Percentiles rank a stretch among this genome's conserved stretches.
Conservation (phyloP, 1,140 invertebrate genomes). For the Musca domestica region DNA sequence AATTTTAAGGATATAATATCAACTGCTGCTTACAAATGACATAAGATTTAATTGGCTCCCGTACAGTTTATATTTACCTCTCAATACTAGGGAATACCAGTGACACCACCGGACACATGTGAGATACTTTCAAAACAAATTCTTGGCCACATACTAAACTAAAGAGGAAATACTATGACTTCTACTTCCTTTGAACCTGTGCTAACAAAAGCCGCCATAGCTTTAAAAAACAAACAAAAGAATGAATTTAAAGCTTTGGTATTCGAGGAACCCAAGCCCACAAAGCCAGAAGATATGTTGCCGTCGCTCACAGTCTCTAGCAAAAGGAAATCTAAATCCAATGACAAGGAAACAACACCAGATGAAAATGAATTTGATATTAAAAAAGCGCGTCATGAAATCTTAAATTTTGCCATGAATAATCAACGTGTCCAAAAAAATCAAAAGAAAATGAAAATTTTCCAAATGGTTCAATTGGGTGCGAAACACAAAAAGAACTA, state of each 20-base stretch:
- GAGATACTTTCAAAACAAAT: neutral
- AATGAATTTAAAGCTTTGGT: constrained; percentile 46
- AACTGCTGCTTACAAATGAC: no score
- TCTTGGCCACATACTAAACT: neutral
- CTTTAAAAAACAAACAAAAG: constrained; percentile 28
- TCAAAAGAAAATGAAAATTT: constrained; percentile 61
- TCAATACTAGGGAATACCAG: no score
- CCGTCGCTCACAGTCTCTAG: neutral
- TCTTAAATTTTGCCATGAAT: constrained; percentile 64
- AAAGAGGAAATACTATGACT: constrained; percentile 1
- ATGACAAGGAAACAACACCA: constrained; percentile 21
- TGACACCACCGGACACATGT: no score
- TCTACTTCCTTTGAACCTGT: constrained; percentile 41
- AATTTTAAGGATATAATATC: no score
- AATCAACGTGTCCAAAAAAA: constrained; percentile 60
- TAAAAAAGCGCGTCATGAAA: constrained; percentile 60
- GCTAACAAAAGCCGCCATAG: constrained; percentile 40
- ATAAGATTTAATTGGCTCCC: no score
- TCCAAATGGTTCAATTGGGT: constrained; percentile 62
- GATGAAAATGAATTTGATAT: constrained; percentile 56
- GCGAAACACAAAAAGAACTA: constrained; percentile 61
- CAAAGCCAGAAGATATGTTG: neutral
- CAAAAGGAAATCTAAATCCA: neutral
- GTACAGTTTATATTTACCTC: no score
- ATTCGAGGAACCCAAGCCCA: constrained; percentile 49